phyloP scores from a whole-genome alignment of 37 sponge, comb jelly and placozoan species.

The Cliona cf. orientalis region DNA sequence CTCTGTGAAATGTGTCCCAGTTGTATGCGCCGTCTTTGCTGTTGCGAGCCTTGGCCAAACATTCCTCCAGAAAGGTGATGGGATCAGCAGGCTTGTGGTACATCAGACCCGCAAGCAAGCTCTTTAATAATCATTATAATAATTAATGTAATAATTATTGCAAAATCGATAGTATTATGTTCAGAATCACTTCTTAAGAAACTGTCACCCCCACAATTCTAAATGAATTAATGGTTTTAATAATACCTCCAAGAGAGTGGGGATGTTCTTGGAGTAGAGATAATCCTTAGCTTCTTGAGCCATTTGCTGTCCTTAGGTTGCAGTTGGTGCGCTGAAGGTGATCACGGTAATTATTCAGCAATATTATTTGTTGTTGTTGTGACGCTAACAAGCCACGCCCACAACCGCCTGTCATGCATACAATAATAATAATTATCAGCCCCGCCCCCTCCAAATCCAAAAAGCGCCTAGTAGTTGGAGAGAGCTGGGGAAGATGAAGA shows the following conservation, averaged over 20 bases:
- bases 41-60: conserved; percentile 22
- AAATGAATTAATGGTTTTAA: neutral
- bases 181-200: neutral
- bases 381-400: too few species aligned
- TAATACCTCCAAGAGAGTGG: conserved; percentile 70
- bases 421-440: too few species aligned
- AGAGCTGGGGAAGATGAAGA: too few species aligned
- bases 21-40: neutral
- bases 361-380: too few species aligned
- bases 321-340: too few species aligned
- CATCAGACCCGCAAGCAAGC: conserved; percentile 68
- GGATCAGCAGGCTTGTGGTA: conserved; percentile 58
- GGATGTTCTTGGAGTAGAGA: conserved; percentile 55
- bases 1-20: neutral
- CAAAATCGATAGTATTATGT: neutral
- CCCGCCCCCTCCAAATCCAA: too few species aligned
- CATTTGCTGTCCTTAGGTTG: too few species aligned
- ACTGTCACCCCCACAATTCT: neutral
- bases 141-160: neutral
- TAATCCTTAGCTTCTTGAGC: conserved; percentile 61
- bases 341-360: too few species aligned
- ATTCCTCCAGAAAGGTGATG: conserved; percentile 45
- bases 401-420: too few species aligned
- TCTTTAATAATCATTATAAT: conserved; percentile 19
- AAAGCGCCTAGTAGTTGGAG: too few species aligned